phyloP scores from a whole-genome alignment of 2,888 invertebrate genomes.

The Stenotaenia linearis region DNA sequence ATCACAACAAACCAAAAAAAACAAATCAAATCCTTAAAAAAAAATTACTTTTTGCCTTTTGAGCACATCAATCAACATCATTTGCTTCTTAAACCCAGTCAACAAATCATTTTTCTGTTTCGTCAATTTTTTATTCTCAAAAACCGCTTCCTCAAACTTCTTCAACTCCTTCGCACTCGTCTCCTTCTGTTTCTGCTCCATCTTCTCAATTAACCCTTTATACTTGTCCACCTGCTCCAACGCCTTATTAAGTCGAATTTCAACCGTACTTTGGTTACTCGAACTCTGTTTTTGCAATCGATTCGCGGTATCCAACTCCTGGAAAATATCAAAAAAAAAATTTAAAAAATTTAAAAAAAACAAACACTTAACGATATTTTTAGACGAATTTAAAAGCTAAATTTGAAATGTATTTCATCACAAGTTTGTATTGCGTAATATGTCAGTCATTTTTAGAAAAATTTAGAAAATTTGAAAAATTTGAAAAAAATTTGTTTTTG shows the following conservation, averaged over 20 bases:
- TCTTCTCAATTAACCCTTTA: slow-evolving; percentile 45
- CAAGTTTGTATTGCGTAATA: slow-evolving; percentile 36
- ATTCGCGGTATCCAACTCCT: slow-evolving; percentile 53
- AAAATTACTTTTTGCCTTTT: slow-evolving; percentile 48
- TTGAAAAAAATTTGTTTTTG: too few species aligned
- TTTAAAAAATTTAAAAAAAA: background rate
- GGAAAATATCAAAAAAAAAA: too few species aligned
- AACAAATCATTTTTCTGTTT: slow-evolving; percentile 50
- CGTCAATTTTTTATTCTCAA: slow-evolving; percentile 47
- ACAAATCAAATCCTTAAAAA: background rate
- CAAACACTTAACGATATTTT: slow-evolving; percentile 35
- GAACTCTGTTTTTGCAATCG: slow-evolving; percentile 50
- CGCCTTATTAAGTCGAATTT: slow-evolving; percentile 52
- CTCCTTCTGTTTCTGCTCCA: slow-evolving; percentile 39
- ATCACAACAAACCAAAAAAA: too few species aligned
- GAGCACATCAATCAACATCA: slow-evolving; percentile 49
- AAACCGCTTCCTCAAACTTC: slow-evolving; percentile 45
- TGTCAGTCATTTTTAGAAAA: too few species aligned
- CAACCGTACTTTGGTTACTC: slow-evolving; percentile 48
- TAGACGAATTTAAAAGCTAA: background rate
- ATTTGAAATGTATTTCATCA: slow-evolving; percentile 35
- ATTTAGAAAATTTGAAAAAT: too few species aligned
- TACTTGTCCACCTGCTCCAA: slow-evolving; percentile 52
- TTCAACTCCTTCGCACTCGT: slow-evolving; percentile 42
- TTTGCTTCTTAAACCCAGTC: slow-evolving; percentile 49